Evolutionary conservation across 2,888 invertebrate species (phyloP), one percentile per base, ranked within the genome.

Genomic region (Microdon myrmicae): DNA sequence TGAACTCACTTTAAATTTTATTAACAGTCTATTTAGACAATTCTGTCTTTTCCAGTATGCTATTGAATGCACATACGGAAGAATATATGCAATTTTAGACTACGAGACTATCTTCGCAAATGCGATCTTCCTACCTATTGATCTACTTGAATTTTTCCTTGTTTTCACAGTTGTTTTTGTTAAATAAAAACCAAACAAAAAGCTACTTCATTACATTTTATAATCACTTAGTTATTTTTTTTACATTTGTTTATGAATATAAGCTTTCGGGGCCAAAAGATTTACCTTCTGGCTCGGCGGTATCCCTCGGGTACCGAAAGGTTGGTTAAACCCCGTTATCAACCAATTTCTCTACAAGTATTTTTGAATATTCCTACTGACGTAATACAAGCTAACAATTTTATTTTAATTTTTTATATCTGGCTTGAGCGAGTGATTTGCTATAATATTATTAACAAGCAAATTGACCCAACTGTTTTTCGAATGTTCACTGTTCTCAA

Each of bases 221-320:
- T 39, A 14, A 45, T n/a, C n/a, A n/a, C 3, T 37, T 44, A 23
- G 26, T 29, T 38, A 51, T 32, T 55, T 22, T 32, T 26, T 25
- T 41, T 12, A 43, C 28, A 54, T 68, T 68, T 67, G 61, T 58
- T 68, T 58, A 54, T 49, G 38, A 45, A 67, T 35, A 45, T 61
- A 71, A 73, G 73, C 69, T 71, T 72, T 67, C 71, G 72, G 67
- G 73, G 73, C 68, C 73, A 73, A 71, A 73, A 73, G 68, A 73
- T 73, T 53, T 73, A 73, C 64, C 70, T 73, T 68, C 71, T 73
- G 69, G 71, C 73, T 67, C 69, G 72, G 68, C 71, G 73, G 60
- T 72, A 72, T 71, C 73, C 73, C 68, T 71, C 71, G 53, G 70
- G 69, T 70, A 70, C 71, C 67, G 73, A 73, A 71, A 73, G 73